Evolutionary conservation across 2,113 vertebrate species (phyloP), one percentile per base, ranked within the genome.

Genomic region (Chaetorhynchus papuensis): DNA sequence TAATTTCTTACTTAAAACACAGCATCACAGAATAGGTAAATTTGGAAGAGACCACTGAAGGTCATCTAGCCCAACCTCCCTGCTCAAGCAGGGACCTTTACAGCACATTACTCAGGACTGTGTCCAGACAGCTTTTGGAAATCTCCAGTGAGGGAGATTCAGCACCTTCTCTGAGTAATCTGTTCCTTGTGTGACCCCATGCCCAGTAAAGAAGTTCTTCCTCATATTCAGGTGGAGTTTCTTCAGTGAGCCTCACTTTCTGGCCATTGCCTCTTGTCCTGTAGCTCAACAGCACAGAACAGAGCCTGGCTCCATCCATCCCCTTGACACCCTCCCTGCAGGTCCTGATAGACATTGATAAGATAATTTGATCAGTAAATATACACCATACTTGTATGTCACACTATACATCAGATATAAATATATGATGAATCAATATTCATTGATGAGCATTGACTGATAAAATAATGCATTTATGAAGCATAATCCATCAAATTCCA

Each of bases 131-230:
- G 19, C 4, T 54, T 61, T 70, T 54, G 65, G 30, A 71, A 63
- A 56, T 35, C n/a, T 79, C 20, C 28, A 11, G n/a, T 20, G 28
- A 61, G 39, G 41, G 41, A 41, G 7, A 47, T 24, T 39, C 47
- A 1, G 0, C 41, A 24, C 2, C 5, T 11, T 47, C 47, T n/a
- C 56, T 54, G n/a, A 11, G 7, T 9, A 41, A n/a, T 30, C 41
- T 54, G 6, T 12, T 70, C n/a, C 65, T 47, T n/a, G n/a, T 0
- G 0, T 18, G 33, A 20, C 31, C 56, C 24, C 5, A 3, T 1
- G 3, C n/a, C 30, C 50, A 26, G 37, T 31, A 16, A 44, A 39
- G 57, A 17, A 31, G 13, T 33, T 37, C 4, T 35, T 52, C 53
- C 37, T 68, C 21, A 28, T 33, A 33, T 27, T 52, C 37, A 37